A percentile compares a stretch with the other conserved stretches of the same genome.
phyloP scores from a whole-genome alignment of 2,888 invertebrate genomes.

The Trichopoda pennipes region DNA sequence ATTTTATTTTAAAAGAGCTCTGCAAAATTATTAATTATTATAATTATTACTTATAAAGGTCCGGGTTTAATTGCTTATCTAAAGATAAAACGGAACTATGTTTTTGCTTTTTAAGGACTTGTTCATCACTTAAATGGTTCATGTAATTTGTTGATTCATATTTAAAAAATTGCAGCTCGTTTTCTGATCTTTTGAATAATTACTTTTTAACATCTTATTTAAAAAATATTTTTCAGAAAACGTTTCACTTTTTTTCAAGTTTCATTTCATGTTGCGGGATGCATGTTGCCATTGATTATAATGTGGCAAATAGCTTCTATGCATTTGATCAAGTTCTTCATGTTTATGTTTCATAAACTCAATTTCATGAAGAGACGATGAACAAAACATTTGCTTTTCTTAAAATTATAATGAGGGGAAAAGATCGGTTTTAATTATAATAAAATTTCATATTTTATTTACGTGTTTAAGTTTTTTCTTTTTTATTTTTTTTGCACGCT shows the following conservation, averaged over 20 bases:
- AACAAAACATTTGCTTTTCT: constrained; percentile 40
- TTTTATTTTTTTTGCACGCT: constrained; percentile 26
- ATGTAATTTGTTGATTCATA: constrained; percentile 29
- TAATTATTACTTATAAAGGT: too few species aligned
- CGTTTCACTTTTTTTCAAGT: constrained; percentile 58
- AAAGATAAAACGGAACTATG: too few species aligned
- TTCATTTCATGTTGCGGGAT: neutral
- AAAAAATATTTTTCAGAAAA: constrained; percentile 25
- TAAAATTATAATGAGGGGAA: constrained; percentile 13
- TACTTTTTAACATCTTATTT: constrained; percentile 48
- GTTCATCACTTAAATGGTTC: constrained; percentile 9
- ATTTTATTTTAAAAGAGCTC: too few species aligned
- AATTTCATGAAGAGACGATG: constrained; percentile 23
- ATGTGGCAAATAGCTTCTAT: constrained; percentile 31
- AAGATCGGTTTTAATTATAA: neutral
- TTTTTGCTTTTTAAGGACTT: too few species aligned
- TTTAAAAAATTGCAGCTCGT: constrained; percentile 52
- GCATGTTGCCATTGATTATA: neutral
- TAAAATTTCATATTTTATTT: constrained; percentile 21
- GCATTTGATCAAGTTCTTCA: constrained; percentile 52
- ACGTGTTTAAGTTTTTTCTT: constrained; percentile 13
- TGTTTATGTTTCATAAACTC: constrained; percentile 22
- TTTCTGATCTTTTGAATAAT: constrained; percentile 27
- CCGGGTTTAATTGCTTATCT: too few species aligned
- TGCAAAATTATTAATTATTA: too few species aligned